phyloP scores from a whole-genome alignment of 2,113 vertebrate genomes.

The Ptyas mucosa region DNA sequence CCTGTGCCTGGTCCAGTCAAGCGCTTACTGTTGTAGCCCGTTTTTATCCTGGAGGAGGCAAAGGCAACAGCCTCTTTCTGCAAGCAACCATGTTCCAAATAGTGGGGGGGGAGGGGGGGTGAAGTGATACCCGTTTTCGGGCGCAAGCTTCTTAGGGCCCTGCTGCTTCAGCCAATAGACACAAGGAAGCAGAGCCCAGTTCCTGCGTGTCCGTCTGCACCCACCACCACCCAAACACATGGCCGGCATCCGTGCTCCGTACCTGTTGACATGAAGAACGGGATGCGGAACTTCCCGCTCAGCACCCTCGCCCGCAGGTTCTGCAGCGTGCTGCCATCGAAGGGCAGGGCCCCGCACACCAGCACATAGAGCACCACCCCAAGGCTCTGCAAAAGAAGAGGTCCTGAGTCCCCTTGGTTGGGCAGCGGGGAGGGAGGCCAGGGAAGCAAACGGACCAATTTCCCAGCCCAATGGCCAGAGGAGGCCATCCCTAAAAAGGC shows the following conservation, averaged over 20 bases:
- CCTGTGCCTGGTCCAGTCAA: too few species aligned
- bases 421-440: not conserved
- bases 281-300: conserved; percentile 97
- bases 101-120: fast-evolving
- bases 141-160: not conserved
- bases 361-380: conserved; percentile 96
- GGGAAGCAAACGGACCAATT: not conserved
- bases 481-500: not conserved
- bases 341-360: conserved; percentile 94
- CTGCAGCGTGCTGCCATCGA: conserved; percentile 97
- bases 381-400: conserved; percentile 76
- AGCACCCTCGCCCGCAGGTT: conserved; percentile 93
- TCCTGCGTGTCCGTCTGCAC: not conserved
- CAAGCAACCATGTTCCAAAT: not conserved
- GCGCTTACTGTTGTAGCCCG: too few species aligned
- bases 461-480: fast-evolving
- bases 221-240: not conserved
- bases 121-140: not conserved
- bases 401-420: not conserved
- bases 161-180: not conserved
- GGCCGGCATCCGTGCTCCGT: conserved; percentile 21
- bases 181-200: not conserved
- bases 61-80: not conserved
- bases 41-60: not conserved
- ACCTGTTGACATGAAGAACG: conserved; percentile 99